phyloP scores from a whole-genome alignment of 2,113 vertebrate species.

The Potamarius usumacintae region DNA sequence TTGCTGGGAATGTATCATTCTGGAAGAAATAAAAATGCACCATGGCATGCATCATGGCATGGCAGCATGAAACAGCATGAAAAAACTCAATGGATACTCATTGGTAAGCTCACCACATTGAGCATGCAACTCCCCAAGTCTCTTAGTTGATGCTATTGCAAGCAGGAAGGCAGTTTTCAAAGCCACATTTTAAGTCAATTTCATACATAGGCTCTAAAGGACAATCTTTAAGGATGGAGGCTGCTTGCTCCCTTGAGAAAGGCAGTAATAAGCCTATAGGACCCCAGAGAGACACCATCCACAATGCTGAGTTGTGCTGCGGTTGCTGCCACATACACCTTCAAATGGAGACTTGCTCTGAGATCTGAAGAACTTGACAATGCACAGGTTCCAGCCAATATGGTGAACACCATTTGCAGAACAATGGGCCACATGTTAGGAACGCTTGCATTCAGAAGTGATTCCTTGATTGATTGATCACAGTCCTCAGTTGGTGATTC shows the following conservation, averaged over 20 bases:
- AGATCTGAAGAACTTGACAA: not conserved
- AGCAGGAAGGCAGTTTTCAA: not conserved
- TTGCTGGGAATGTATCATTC: not conserved
- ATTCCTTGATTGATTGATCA: not conserved
- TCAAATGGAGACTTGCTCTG: not conserved
- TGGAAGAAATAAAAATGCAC: not conserved
- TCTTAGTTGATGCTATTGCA: not conserved
- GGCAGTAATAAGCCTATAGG: not conserved
- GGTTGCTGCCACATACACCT: not conserved
- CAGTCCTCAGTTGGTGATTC: too few relatives aligned
- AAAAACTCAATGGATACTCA: not conserved
- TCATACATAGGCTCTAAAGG: not conserved
- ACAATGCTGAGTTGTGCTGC: not conserved
- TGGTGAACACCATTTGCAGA: not conserved
- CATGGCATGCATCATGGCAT: not conserved
- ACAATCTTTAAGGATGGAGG: not conserved
- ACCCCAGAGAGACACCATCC: not conserved
- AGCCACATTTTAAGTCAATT: constrained; percentile 9
- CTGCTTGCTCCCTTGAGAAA: not conserved
- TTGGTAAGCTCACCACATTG: not conserved
- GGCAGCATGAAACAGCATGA: not conserved
- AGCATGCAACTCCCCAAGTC: not conserved
- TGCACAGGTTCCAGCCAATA: not conserved
- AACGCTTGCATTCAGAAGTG: not conserved
- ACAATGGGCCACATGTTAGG: not conserved